Evolutionary conservation across 2,113 vertebrate species (phyloP).

Genomic region (Noctilio leporinus): DNA sequence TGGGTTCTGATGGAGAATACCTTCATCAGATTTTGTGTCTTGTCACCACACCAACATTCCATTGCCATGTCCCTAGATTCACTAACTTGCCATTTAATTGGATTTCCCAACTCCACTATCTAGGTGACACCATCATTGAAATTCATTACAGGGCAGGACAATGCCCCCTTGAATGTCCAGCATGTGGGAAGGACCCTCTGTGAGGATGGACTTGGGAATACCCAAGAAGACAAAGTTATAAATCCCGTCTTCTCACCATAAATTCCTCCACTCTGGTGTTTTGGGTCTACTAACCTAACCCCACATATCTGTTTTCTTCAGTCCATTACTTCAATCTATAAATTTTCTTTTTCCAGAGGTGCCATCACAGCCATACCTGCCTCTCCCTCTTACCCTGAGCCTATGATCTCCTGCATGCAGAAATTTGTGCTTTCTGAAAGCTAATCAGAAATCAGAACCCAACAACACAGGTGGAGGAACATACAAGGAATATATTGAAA

Average conservation of each 20-base stretch:
- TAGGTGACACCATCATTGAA: not conserved
- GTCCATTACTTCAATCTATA: not conserved
- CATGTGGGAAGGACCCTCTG: not conserved
- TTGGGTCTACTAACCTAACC: not conserved
- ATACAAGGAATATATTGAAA: not conserved
- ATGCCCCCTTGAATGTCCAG: not conserved
- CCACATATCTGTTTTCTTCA: not conserved
- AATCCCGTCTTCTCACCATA: not conserved
- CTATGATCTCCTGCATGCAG: not conserved
- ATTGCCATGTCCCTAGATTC: not conserved
- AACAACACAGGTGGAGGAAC: not conserved
- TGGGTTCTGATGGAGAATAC: not conserved
- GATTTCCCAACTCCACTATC: not conserved
- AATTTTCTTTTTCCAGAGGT: not conserved
- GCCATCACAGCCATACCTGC: not conserved
- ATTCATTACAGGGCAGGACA: not conserved
- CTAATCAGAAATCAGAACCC: not conserved
- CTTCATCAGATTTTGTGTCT: not conserved
- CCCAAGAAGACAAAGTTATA: not conserved
- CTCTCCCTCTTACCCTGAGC: not conserved
- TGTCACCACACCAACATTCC: not conserved
- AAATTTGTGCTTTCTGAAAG: not conserved
- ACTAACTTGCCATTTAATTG: not conserved
- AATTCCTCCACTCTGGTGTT: not conserved
- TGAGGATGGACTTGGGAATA: not conserved